Evolutionary conservation across 2,888 invertebrate genomes (phyloP), one percentile per base, ranked within the genome.

Genomic region (Pyrgus malvae): DNA sequence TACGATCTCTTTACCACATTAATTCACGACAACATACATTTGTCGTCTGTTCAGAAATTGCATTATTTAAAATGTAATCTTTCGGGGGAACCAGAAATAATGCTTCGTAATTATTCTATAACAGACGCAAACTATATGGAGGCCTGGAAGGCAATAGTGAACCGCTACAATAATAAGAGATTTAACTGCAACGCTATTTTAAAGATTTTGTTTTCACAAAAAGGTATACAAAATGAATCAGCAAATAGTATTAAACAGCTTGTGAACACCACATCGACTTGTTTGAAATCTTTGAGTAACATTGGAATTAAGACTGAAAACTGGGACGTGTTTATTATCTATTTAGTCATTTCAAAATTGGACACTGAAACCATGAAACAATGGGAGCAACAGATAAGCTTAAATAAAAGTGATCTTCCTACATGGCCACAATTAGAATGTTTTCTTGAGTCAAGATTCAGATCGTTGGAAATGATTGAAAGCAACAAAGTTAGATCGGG

Each of bases 61-160:
- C 64, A 64, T 12, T 66, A 67, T 33, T 38, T 67, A 31, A 67
- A 66, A 19, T 35, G 48, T 3, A 61, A 44, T 51, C 41, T 67
- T 9, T 41, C 48, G 2, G 48, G 48, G 1, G 48, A 48, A 40
- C 40, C 40, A 2, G 37, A 56, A 40, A 40, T 16, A 7, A 17
- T 56, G 5, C 9, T 56, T 7, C 38, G 46, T n/a, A 40, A 56
- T 40, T 40, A 45, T n/a, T 9, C 51, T 2, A 57, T 51, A 14
- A 63, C 61, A 2, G 62, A 61, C 14, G 3, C 23, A 1, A 64
- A 66, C 35, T 63, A 66, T 27, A 4, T 21, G 0, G 60, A 62
- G 14, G 61, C 64, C 2, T 66, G 61, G 62, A 45, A 31, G 0
- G 53, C 48, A 40, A 23, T 63, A 0, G 16, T 21, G 1, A 17